These are phyloP conservation scores for Prionace glauca DNA, from an alignment of 2,797 vertebrate species.

Conservation along the genomic window DNA sequence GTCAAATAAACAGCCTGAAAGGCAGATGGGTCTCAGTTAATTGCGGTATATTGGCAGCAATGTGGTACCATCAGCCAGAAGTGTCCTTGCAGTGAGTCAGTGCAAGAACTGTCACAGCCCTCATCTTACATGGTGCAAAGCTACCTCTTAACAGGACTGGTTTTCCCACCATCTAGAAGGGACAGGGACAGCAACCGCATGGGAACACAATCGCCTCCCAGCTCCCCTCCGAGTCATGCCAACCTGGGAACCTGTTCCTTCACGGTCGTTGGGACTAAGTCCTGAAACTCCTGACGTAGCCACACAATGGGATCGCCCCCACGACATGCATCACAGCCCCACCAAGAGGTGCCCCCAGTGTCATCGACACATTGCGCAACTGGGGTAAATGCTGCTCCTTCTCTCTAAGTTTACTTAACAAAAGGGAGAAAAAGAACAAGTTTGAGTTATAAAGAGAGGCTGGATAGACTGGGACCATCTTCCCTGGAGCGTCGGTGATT, in stretches of 20 bases:
- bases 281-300: background rate
- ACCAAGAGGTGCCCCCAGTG: background rate
- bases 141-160: background rate
- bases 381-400: background rate
- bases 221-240: background rate
- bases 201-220: background rate
- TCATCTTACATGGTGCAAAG: background rate
- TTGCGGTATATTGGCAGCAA: conserved; percentile 31
- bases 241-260: background rate
- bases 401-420: background rate
- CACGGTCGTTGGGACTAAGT: background rate
- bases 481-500: too few relatives aligned
- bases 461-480: too few relatives aligned
- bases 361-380: too few relatives aligned
- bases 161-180: conserved; percentile 29
- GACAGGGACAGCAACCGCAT: background rate
- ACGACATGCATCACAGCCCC: background rate
- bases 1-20: conserved; percentile 34
- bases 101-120: conserved; percentile 13
- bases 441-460: too few relatives aligned
- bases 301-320: background rate
- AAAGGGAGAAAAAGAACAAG: background rate
- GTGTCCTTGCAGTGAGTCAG: conserved; percentile 27
- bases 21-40: conserved; percentile 35
- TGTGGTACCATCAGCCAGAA: background rate